Percentiles rank a stretch among this genome's conserved stretches.
phyloP scores from a whole-genome alignment of 1,140 invertebrate genomes.

The Probaryconus sp. region DNA sequence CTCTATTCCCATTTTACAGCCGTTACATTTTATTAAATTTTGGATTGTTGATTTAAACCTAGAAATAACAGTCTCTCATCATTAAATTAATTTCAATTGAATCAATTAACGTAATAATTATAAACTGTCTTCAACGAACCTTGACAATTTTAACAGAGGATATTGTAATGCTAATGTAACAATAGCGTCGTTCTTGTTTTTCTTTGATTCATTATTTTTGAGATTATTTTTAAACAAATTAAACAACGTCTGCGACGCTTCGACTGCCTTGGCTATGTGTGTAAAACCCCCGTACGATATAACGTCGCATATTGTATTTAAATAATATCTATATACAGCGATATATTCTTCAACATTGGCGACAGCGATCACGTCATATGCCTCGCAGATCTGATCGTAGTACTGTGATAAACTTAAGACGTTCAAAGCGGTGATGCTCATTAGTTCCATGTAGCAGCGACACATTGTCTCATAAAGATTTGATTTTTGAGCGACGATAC shows the following conservation, averaged over 20 bases:
- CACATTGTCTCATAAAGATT: slow-evolving; percentile 82
- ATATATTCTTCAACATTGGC: slow-evolving; percentile 86
- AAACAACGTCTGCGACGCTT: slow-evolving; percentile 80
- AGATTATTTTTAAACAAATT: slow-evolving; percentile 81
- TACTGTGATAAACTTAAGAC: slow-evolving; percentile 83
- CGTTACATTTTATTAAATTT: slow-evolving; percentile 70
- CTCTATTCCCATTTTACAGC: slow-evolving; percentile 69
- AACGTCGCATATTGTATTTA: slow-evolving; percentile 85
- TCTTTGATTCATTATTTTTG: slow-evolving; percentile 76
- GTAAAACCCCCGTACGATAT: slow-evolving; percentile 85
- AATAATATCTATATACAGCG: slow-evolving; percentile 85
- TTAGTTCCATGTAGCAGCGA: slow-evolving; percentile 83
- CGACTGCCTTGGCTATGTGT: slow-evolving; percentile 82
- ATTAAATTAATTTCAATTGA: not conserved
- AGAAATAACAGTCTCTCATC: slow-evolving; percentile 33
- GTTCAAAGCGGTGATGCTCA: slow-evolving; percentile 84
- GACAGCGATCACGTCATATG: slow-evolving; percentile 83
- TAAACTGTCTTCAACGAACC: slow-evolving; percentile 69
- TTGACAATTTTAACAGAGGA: slow-evolving; percentile 80
- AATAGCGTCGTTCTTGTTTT: slow-evolving; percentile 80
- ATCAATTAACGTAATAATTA: too few relatives aligned
- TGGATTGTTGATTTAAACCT: slow-evolving; percentile 72
- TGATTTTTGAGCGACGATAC: slow-evolving; percentile 75
- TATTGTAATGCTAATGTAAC: slow-evolving; percentile 80
- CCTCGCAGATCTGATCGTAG: slow-evolving; percentile 81